These are phyloP conservation scores for Hydraecia micacea DNA, from an alignment of 2,888 invertebrate genomes.

Conservation along the genomic window DNA sequence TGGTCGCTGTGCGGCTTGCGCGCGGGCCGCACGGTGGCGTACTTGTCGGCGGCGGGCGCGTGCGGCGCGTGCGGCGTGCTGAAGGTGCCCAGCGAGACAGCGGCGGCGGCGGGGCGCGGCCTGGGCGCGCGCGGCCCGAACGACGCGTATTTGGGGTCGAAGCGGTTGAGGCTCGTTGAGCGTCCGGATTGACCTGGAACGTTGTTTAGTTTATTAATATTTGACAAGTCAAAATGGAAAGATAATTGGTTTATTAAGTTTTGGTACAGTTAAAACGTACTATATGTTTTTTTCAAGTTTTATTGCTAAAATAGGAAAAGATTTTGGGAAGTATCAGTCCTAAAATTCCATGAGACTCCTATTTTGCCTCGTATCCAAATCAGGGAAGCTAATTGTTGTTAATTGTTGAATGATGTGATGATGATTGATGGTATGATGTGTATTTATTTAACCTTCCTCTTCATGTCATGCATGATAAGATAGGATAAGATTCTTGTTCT, in stretches of 20 bases:
- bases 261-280: background rate
- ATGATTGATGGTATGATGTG: too few relatives aligned
- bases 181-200: constrained; percentile 81
- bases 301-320: background rate
- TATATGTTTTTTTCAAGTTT: background rate
- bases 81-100: constrained; percentile 80
- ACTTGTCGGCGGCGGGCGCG: constrained; percentile 79
- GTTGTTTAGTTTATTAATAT: background rate
- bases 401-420: too few relatives aligned
- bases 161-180: constrained; percentile 89
- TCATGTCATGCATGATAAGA: too few relatives aligned
- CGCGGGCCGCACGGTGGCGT: constrained; percentile 86
- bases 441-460: too few relatives aligned
- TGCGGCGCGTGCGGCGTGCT: constrained; percentile 69
- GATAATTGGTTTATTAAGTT: background rate
- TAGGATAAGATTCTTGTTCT: too few relatives aligned
- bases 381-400: too few relatives aligned
- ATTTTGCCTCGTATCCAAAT: background rate
- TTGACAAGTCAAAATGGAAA: background rate
- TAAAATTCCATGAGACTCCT: background rate
- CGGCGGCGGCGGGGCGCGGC: constrained; percentile 84
- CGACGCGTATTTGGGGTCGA: constrained; percentile 91
- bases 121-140: constrained; percentile 88
- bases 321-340: background rate
- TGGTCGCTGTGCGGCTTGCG: constrained; percentile 73